These are phyloP conservation scores for Bos javanicus DNA, from an alignment of 2,113 vertebrate species.

Conservation along the genomic window DNA sequence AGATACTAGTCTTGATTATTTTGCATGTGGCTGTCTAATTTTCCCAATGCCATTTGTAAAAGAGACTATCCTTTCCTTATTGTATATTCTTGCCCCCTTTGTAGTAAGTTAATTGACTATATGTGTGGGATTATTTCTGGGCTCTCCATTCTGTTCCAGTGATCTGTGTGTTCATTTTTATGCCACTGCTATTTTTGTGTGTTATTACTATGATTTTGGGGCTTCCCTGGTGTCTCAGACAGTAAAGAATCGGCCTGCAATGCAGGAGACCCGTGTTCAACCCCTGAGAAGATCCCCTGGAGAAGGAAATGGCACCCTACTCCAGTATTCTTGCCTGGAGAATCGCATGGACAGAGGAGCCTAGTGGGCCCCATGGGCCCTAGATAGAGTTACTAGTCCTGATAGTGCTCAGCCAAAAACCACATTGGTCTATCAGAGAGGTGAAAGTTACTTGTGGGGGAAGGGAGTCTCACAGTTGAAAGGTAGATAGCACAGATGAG, in stretches of 20 bases:
- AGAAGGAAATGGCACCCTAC: background rate
- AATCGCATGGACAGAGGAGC: background rate
- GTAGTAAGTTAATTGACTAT: background rate
- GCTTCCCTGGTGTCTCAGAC: background rate
- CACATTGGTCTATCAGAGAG: background rate
- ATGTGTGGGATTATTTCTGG: background rate
- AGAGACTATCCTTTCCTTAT: background rate
- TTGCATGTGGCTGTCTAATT: background rate
- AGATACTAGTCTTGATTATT: background rate
- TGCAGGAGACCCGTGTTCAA: background rate
- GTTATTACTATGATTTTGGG: background rate
- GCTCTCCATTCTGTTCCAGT: background rate
- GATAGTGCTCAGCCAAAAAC: background rate
- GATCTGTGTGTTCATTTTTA: background rate
- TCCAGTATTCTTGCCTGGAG: background rate
- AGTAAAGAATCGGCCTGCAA: background rate
- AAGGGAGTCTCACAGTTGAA: background rate
- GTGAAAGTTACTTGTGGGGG: background rate
- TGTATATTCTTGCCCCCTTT: background rate
- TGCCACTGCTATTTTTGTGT: background rate
- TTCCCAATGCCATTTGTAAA: background rate
- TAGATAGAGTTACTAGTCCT: background rate
- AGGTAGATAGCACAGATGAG: background rate
- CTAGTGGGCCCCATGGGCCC: background rate
- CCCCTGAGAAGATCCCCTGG: background rate